Percentiles rank a stretch among this genome's conserved stretches.
phyloP scores from a whole-genome alignment of 2,113 vertebrate genomes.

The Zapus hudsonius region DNA sequence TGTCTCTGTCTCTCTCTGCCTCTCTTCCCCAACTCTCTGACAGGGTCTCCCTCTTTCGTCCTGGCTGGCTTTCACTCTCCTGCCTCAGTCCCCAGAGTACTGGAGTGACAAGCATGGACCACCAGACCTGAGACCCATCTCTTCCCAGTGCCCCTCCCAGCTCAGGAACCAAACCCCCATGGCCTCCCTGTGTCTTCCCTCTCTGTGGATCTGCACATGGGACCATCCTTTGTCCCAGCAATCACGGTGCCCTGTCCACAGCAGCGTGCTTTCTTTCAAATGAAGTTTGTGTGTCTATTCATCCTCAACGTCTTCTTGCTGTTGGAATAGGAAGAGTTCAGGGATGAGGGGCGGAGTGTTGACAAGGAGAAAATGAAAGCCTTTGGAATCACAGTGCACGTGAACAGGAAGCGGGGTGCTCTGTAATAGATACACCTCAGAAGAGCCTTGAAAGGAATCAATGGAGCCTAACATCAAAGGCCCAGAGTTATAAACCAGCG shows the following conservation, averaged over 20 bases:
- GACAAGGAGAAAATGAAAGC: slow-evolving; percentile 41
- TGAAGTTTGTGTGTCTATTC: no score
- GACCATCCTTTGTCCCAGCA: neutral
- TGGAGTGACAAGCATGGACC: neutral
- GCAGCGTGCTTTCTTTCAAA: neutral
- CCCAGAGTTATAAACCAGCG: slow-evolving; percentile 60
- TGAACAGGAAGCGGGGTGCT: slow-evolving; percentile 43
- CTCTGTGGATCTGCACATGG: accelerated
- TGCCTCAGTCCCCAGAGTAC: neutral
- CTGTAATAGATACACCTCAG: slow-evolving; percentile 72
- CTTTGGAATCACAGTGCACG: slow-evolving; percentile 56
- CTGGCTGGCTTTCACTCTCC: neutral
- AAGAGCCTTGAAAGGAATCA: slow-evolving; percentile 76
- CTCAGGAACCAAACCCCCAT: accelerated
- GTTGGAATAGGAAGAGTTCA: neutral
- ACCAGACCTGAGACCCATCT: neutral
- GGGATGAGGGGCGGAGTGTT: neutral
- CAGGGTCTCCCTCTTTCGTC: neutral
- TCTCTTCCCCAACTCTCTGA: neutral
- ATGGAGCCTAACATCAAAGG: slow-evolving; percentile 69
- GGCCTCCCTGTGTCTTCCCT: neutral
- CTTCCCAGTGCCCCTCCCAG: neutral
- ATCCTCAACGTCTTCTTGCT: neutral
- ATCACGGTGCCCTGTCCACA: neutral
- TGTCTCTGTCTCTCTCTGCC: neutral